phyloP scores from a whole-genome alignment of 2,888 invertebrate species.

The Bombylius major region DNA sequence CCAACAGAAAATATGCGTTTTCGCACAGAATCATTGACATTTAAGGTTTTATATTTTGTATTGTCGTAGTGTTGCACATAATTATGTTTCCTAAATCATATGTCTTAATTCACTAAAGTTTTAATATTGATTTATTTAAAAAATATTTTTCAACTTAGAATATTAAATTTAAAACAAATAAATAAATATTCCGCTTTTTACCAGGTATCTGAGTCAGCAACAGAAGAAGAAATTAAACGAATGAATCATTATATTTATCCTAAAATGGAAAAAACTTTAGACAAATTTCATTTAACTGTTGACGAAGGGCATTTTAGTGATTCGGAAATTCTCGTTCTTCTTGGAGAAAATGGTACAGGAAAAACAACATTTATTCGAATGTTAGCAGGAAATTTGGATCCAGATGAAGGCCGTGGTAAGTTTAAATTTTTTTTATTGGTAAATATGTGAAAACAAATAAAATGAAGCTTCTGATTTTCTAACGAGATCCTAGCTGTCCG shows the following conservation, averaged over 20 bases:
- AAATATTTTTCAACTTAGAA: too few relatives aligned
- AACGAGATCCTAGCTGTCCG: too few relatives aligned
- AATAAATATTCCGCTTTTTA: too few relatives aligned
- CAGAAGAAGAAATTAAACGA: constrained; percentile 92
- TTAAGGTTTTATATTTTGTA: constrained; percentile 46
- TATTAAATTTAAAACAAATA: not conserved
- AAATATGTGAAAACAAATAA: too few relatives aligned
- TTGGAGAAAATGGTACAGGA: constrained; percentile 97
- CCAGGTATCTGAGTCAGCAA: constrained; percentile 86
- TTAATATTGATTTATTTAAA: too few relatives aligned
- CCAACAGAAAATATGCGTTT: constrained; percentile 98
- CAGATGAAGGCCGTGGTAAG: constrained; percentile 54
- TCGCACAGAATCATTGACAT: constrained; percentile 90
- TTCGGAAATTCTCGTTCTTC: constrained; percentile 94
- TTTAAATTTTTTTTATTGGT: not conserved
- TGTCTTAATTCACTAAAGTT: too few relatives aligned
- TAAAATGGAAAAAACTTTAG: constrained; percentile 73
- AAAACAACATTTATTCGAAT: constrained; percentile 99
- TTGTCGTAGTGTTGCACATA: too few relatives aligned
- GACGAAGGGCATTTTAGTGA: constrained; percentile 93
- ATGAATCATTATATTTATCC: constrained; percentile 97
- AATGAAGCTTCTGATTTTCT: too few relatives aligned
- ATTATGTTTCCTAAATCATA: too few relatives aligned
- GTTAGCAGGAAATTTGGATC: constrained; percentile 89
- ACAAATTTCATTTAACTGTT: constrained; percentile 61